A percentile compares a stretch with the other conserved stretches of the same genome.
Evolutionary conservation across 2,797 vertebrate genomes (phyloP).

Genomic region (Sebastes elongatus): DNA sequence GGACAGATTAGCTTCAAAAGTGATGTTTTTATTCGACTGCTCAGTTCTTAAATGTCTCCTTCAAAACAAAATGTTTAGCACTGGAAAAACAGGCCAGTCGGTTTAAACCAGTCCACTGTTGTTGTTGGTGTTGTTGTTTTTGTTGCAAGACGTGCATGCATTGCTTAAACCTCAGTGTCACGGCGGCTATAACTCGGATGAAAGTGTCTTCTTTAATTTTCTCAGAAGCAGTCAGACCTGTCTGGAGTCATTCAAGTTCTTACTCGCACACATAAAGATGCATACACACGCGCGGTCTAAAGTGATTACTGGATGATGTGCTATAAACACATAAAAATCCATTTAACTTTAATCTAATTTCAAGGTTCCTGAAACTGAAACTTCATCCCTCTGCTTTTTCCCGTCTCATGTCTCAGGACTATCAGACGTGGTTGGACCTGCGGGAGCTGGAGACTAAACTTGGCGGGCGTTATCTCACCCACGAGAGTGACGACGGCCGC

Average conservation of each 20-base stretch:
- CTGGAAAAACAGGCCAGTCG: background rate
- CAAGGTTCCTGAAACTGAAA: constrained; percentile 24
- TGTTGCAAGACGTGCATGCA: background rate
- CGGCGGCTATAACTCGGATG: background rate
- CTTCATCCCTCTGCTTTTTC: constrained; percentile 11
- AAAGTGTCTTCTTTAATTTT: constrained; percentile 3
- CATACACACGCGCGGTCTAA: background rate
- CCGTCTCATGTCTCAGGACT: constrained; percentile 79
- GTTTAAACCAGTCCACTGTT: background rate
- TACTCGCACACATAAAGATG: background rate
- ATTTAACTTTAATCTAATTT: constrained; percentile 30
- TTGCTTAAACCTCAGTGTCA: background rate
- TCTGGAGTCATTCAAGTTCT: constrained; percentile 12
- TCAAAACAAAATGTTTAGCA: constrained; percentile 1
- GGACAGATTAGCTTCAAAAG: background rate
- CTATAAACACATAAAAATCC: constrained; percentile 22
- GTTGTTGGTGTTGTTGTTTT: constrained; percentile 8
- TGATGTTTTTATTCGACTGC: background rate
- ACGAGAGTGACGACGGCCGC: constrained; percentile 90
- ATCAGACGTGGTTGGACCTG: constrained; percentile 90
- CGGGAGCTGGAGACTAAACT: constrained; percentile 89
- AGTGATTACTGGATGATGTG: constrained; percentile 23
- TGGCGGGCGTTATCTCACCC: constrained; percentile 89
- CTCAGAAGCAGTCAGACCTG: background rate
- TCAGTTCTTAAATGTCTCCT: background rate